Percentiles rank a stretch among this genome's conserved stretches.
Evolutionary conservation across 2,797 vertebrate genomes (phyloP).

Genomic region (Lacerta viridis): DNA sequence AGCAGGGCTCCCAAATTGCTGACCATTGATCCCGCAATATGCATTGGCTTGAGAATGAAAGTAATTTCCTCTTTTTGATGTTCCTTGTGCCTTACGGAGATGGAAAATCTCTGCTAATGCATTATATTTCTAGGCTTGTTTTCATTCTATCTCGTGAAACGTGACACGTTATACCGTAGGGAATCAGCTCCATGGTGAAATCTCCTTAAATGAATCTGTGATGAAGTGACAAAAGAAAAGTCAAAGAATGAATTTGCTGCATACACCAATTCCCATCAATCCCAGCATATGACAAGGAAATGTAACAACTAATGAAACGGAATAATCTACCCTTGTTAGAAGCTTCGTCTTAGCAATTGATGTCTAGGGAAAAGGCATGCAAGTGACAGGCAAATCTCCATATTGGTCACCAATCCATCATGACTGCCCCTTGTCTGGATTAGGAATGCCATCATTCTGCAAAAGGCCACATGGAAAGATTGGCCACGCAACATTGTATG

Average conservation of each 20-base stretch:
- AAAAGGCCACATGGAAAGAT: not conserved
- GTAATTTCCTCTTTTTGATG: slow-evolving; percentile 64
- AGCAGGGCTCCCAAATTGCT: slow-evolving; percentile 42
- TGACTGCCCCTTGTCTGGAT: slow-evolving; percentile 42
- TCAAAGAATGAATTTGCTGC: slow-evolving; percentile 64
- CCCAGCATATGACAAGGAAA: slow-evolving; percentile 59
- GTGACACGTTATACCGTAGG: slow-evolving; percentile 59
- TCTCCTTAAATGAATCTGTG: slow-evolving; percentile 55
- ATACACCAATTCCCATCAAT: slow-evolving; percentile 47
- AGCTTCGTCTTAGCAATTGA: slow-evolving; percentile 29
- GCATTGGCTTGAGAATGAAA: slow-evolving; percentile 49
- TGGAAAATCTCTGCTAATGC: slow-evolving; percentile 57
- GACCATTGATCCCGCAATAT: slow-evolving; percentile 46
- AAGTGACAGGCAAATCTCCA: slow-evolving; percentile 18
- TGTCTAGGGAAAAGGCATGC: slow-evolving; percentile 27
- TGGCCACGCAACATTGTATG: not conserved
- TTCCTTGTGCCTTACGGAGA: slow-evolving; percentile 45
- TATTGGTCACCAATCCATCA: slow-evolving; percentile 18
- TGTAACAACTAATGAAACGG: slow-evolving; percentile 69
- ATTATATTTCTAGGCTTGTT: slow-evolving; percentile 53
- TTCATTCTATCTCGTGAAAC: slow-evolving; percentile 64
- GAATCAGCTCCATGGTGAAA: slow-evolving; percentile 43
- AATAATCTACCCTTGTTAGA: slow-evolving; percentile 62
- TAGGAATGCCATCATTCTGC: slow-evolving; percentile 26
- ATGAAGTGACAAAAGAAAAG: slow-evolving; percentile 58